phyloP scores from a whole-genome alignment of 2,797 vertebrate genomes.

The Coregonus sp. region DNA sequence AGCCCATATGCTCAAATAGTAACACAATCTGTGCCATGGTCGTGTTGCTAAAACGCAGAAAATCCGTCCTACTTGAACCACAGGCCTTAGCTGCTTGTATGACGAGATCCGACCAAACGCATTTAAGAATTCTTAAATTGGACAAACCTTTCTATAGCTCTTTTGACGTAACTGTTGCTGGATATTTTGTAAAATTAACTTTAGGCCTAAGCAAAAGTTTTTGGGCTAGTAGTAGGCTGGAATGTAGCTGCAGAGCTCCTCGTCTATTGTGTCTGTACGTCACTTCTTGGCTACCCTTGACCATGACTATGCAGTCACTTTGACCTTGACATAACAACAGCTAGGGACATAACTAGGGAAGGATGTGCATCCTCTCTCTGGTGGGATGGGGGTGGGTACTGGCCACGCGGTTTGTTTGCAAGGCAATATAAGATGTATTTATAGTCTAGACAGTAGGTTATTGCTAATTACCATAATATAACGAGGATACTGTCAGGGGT shows the following conservation, averaged over 20 bases:
- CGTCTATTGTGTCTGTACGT: conserved; percentile 53
- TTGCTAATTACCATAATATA: neutral
- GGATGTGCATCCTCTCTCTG: conserved; percentile 30
- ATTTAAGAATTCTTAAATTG: neutral
- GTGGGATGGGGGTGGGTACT: conserved; percentile 60
- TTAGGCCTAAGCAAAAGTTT: neutral
- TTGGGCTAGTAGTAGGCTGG: neutral
- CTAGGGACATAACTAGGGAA: conserved; percentile 33
- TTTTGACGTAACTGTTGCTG: neutral
- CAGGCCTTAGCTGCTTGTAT: neutral
- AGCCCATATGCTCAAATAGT: neutral
- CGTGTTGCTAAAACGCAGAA: neutral
- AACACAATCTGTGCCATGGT: neutral
- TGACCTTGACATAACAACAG: conserved; percentile 82
- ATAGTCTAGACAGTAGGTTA: neutral
- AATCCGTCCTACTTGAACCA: neutral
- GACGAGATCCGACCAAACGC: neutral
- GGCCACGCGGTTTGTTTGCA: neutral
- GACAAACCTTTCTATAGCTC: neutral
- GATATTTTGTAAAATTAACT: neutral
- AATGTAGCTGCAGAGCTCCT: conserved; percentile 10
- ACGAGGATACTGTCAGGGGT: neutral
- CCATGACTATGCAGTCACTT: conserved; percentile 79
- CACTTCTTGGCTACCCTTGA: conserved; percentile 77
- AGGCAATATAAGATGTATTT: neutral